Evolutionary conservation across 2,113 vertebrate species (phyloP), one percentile per base, ranked within the genome.

Genomic region (Jacana jacana): DNA sequence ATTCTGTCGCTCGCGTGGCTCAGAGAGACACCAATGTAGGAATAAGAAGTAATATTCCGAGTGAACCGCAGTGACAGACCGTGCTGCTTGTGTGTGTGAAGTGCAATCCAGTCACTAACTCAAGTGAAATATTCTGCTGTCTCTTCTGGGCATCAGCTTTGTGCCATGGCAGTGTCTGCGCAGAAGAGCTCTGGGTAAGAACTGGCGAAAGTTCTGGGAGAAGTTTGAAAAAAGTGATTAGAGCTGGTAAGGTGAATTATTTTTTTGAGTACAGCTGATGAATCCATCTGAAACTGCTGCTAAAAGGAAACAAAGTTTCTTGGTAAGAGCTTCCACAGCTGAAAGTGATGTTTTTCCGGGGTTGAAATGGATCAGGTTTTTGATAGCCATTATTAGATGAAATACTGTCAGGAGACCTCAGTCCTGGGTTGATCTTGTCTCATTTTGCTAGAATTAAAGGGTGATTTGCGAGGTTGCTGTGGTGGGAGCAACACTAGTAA

Each of bases 301-400:
- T 97, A 66, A 94, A 95, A 92, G 88, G 88, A 91, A 79, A 94
- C 86, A 96, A 79, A 54, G 79, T 95, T 94, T 96, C 73, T 89
- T 89, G 88, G 61, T 92, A 49, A 52, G 77, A 79, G 77, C 89
- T 95, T 96, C 88, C 70, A 60, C 63, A 80, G 61, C 73, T 79
- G 89, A 93, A 89, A 87, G 91, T 79, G 89, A 79, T 85, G 77
- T 89, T 94, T 96, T 96, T 94, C 81, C 78, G 72, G 71, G 87
- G 54, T 46, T 87, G 88, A 95, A 96, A 95, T 58, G 46, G 75
- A 79, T 96, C 70, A 42, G 78, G 61, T 44, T 92, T 95, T 86
- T 93, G 91, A 92, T 94, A 81, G 92, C 93, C 83, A 85, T 96
- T 97, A 92, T 93, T 95, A 90, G 77, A 90, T 97, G 88, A 96